These are phyloP conservation scores for Peromyscus maniculatus DNA, from an alignment of 2,113 vertebrate genomes.

Conservation along the genomic window DNA sequence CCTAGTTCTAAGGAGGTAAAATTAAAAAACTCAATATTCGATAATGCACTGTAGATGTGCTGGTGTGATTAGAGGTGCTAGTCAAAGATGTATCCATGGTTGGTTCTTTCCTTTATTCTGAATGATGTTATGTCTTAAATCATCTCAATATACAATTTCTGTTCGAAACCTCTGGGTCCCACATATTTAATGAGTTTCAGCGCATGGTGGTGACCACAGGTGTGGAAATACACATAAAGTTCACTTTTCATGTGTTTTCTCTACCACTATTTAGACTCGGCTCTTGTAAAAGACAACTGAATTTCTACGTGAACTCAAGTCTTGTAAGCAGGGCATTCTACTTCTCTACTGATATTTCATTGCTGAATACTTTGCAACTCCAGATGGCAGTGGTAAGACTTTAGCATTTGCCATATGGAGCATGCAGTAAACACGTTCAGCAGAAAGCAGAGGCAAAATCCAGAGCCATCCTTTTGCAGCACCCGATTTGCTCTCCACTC, in stretches of 20 bases:
- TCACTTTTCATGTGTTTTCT: not conserved
- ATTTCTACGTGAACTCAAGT: slow-evolving; percentile 61
- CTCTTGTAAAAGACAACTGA: slow-evolving; percentile 28
- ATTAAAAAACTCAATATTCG: not conserved
- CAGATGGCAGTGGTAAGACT: slow-evolving; percentile 44
- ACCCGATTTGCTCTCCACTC: not conserved
- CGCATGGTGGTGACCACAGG: not conserved
- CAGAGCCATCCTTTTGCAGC: not conserved
- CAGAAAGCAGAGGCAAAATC: slow-evolving; percentile 51
- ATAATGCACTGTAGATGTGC: not conserved
- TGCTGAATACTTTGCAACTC: slow-evolving; percentile 33
- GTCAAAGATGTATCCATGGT: not conserved
- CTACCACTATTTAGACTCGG: not conserved
- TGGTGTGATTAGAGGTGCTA: not conserved
- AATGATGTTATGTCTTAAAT: not conserved
- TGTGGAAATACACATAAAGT: not conserved
- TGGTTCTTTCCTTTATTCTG: not conserved
- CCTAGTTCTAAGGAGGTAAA: not conserved
- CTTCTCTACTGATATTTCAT: not conserved
- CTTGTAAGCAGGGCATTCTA: not conserved
- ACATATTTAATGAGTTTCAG: slow-evolving; percentile 27
- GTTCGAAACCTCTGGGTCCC: slow-evolving; percentile 25
- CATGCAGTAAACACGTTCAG: slow-evolving; percentile 29
- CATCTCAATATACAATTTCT: slow-evolving; percentile 53
- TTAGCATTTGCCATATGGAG: slow-evolving; percentile 57